phyloP scores from a whole-genome alignment of 2,888 invertebrate species.

The Julus scanicus region DNA sequence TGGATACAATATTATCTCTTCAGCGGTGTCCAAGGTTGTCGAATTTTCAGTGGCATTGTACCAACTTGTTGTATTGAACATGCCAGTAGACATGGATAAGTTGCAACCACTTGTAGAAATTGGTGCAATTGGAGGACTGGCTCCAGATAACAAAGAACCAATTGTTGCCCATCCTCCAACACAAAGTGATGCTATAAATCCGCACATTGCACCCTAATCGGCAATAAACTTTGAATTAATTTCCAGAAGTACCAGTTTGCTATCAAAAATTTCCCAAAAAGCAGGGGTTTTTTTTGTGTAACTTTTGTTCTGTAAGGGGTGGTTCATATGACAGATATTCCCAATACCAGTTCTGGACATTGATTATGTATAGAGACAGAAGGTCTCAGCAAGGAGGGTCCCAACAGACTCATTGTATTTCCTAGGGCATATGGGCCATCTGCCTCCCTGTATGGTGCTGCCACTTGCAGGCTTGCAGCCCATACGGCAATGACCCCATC shows the following conservation, averaged over 20 bases:
- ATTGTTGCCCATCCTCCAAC: slow-evolving; percentile 52
- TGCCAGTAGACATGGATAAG: not conserved
- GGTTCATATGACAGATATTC: no score
- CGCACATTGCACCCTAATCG: slow-evolving; percentile 33
- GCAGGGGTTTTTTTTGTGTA: no score
- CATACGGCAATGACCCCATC: no score
- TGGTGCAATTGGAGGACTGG: slow-evolving; percentile 3
- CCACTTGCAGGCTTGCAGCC: no score
- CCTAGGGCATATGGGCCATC: no score
- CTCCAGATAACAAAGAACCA: slow-evolving; percentile 9
- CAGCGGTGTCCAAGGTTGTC: not conserved
- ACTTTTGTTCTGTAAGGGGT: no score
- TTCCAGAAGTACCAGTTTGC: not conserved
- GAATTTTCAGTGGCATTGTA: not conserved
- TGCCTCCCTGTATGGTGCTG: no score
- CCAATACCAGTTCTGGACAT: no score
- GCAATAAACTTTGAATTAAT: not conserved
- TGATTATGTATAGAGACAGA: no score
- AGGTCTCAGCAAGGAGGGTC: no score
- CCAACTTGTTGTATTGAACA: not conserved
- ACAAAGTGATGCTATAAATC: slow-evolving; percentile 22
- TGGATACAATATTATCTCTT: not conserved
- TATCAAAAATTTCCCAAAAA: no score
- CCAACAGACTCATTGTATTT: no score
- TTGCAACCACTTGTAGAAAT: slow-evolving; percentile 50